Conservation (phyloP, 2,888 invertebrate genomes). For the Apamea monoglypha region DNA sequence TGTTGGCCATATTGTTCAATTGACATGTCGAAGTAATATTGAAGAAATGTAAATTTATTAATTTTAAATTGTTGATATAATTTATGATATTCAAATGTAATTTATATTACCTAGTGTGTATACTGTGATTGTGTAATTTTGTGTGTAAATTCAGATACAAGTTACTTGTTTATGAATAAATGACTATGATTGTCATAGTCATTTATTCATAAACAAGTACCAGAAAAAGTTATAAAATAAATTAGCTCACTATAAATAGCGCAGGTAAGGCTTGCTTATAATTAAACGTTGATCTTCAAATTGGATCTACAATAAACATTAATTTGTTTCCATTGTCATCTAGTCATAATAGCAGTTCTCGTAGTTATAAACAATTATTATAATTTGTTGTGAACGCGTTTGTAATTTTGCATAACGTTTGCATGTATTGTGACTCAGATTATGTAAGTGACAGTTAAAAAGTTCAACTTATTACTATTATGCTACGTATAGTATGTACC, state of each 20-base stretch:
- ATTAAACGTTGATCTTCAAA: conserved; percentile 49
- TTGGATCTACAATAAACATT: conserved; percentile 26
- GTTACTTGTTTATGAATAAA: too few relatives aligned
- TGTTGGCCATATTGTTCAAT: too few relatives aligned
- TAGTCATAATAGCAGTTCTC: conserved; percentile 15
- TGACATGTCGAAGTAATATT: too few relatives aligned
- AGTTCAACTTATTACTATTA: background rate
- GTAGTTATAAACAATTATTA: conserved; percentile 44
- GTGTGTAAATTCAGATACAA: too few relatives aligned
- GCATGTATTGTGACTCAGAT: background rate
- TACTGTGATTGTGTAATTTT: too few relatives aligned
- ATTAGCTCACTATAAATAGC: background rate
- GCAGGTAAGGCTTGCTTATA: background rate
- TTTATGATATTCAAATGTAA: too few relatives aligned
- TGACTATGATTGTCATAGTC: too few relatives aligned
- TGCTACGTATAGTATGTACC: background rate
- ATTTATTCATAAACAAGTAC: too few relatives aligned
- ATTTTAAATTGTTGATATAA: too few relatives aligned
- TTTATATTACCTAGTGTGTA: too few relatives aligned
- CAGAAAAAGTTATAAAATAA: conserved; percentile 29
- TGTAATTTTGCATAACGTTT: conserved; percentile 33
- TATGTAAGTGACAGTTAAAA: background rate
- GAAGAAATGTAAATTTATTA: too few relatives aligned
- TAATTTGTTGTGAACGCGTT: conserved; percentile 35
- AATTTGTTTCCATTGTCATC: conserved; percentile 47